Conservation (phyloP, 2,888 invertebrate genomes). For the Ceraclea dissimilis region DNA sequence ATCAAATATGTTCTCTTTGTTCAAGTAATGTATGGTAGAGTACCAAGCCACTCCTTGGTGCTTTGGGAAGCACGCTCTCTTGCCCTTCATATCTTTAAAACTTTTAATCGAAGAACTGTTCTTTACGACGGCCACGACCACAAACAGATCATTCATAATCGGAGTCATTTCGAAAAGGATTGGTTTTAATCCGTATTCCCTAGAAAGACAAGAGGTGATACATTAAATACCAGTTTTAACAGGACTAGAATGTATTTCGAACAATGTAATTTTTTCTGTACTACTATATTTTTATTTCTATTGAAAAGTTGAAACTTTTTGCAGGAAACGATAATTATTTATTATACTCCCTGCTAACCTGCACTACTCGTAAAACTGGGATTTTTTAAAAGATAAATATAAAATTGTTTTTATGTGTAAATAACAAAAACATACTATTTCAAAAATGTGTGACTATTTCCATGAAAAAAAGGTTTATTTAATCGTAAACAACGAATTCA, state of each 20-base stretch:
- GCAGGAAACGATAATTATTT: no score
- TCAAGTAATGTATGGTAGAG: conserved; percentile 37
- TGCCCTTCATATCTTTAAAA: conserved; percentile 60
- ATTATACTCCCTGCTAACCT: no score
- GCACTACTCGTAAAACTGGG: no score
- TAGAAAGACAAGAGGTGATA: conserved; percentile 34
- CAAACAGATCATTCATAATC: conserved; percentile 50
- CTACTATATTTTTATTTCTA: background rate
- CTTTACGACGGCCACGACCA: conserved; percentile 62
- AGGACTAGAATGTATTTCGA: no score
- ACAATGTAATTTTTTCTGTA: background rate
- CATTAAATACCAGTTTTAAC: no score
- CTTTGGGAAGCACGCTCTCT: conserved; percentile 73
- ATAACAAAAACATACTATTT: no score
- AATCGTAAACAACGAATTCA: no score
- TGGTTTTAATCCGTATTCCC: conserved; percentile 49
- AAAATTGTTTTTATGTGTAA: no score
- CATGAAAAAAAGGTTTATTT: no score
- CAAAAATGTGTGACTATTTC: no score
- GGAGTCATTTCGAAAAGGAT: conserved; percentile 56
- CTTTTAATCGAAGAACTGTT: conserved; percentile 48
- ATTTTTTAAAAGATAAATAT: no score
- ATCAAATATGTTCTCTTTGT: conserved; percentile 14
- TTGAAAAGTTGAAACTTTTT: conserved; percentile 34
- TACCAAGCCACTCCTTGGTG: conserved; percentile 67